These are phyloP conservation scores for Actinopyga echinites DNA, from an alignment of 53 echinoderm and acorn worm genomes.

Conservation along the genomic window DNA sequence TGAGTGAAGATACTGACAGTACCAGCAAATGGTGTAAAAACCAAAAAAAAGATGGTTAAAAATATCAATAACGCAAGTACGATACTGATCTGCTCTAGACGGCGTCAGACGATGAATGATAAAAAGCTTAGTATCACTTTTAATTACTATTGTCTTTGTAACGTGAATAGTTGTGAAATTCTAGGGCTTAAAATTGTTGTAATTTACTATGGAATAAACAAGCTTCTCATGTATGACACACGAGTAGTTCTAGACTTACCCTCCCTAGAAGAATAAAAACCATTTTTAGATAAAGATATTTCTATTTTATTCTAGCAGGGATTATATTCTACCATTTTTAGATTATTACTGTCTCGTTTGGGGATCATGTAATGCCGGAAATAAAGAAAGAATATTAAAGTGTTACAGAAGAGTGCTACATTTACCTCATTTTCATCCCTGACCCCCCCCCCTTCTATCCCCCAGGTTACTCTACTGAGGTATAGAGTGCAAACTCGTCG, in stretches of 20 bases:
- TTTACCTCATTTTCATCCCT: too few relatives aligned
- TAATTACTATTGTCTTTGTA: background rate
- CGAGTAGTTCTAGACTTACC: background rate
- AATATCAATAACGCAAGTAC: background rate
- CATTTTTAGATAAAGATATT: background rate
- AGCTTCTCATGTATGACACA: background rate
- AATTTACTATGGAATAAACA: background rate
- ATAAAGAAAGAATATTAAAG: background rate
- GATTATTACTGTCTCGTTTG: too few relatives aligned
- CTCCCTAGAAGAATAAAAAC: background rate
- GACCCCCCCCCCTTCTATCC: too few relatives aligned
- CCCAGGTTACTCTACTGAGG: too few relatives aligned
- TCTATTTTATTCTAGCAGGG: background rate
- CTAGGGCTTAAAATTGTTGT: too few relatives aligned
- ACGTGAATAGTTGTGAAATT: background rate
- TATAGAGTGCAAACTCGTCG: too few relatives aligned
- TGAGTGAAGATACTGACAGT: background rate
- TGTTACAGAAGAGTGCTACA: background rate
- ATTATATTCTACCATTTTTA: background rate
- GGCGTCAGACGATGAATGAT: background rate
- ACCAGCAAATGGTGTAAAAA: background rate
- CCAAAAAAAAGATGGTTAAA: background rate
- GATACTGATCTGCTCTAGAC: background rate
- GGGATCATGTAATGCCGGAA: too few relatives aligned
- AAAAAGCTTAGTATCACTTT: background rate